A percentile compares a stretch with the other conserved stretches of the same genome.
Evolutionary conservation across 2,113 vertebrate species (phyloP).

Genomic region (Passer montanus): DNA sequence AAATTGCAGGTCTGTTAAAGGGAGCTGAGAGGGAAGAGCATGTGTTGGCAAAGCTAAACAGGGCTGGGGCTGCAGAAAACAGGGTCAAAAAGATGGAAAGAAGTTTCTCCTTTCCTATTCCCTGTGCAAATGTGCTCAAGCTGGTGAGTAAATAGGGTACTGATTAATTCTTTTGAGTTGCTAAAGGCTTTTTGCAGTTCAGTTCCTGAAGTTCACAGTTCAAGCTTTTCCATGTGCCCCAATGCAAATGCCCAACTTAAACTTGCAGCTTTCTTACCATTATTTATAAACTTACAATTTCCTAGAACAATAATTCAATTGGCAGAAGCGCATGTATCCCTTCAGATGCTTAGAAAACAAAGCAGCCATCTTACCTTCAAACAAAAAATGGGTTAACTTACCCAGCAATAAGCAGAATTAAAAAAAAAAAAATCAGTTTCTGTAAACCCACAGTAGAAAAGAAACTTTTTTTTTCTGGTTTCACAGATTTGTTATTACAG

Average conservation of each 20-base stretch:
- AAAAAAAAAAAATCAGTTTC: not conserved
- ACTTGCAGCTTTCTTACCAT: not conserved
- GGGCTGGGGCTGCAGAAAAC: not conserved
- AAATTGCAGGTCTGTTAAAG: conserved; percentile 6
- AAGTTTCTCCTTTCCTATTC: not conserved
- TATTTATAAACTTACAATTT: conserved; percentile 43
- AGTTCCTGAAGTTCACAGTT: not conserved
- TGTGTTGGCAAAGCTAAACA: not conserved
- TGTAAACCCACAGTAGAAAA: not conserved
- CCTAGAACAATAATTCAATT: conserved; percentile 50
- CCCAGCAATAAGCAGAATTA: not conserved
- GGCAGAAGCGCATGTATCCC: conserved; percentile 34
- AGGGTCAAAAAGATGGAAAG: not conserved
- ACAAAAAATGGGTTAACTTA: not conserved
- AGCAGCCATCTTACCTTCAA: not conserved
- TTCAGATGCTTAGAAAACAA: conserved; percentile 16
- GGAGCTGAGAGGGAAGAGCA: not conserved
- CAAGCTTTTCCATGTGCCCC: not conserved
- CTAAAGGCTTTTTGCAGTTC: not conserved
- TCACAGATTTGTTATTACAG: conserved; percentile 47
- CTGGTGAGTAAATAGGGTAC: not conserved
- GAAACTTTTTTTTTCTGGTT: not conserved
- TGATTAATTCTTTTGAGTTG: conserved; percentile 25
- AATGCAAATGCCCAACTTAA: not conserved
- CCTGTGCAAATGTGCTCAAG: not conserved